phyloP scores from a whole-genome alignment of 92 coral and sea anemone genomes.

The Porites divaricata region DNA sequence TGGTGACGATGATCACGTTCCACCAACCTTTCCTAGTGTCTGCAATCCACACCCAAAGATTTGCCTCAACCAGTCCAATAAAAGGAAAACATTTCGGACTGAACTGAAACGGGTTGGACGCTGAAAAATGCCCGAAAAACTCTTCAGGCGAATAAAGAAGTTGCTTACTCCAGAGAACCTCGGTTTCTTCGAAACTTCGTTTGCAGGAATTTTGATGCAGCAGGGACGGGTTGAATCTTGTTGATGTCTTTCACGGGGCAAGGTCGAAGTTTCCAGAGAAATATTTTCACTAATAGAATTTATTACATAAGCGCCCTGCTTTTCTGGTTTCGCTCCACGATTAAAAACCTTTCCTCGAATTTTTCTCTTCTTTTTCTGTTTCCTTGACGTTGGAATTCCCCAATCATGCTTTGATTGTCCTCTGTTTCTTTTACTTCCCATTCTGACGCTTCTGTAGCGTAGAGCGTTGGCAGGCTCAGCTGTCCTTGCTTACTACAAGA shows the following conservation, averaged over 20 bases:
- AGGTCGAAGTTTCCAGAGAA: background rate
- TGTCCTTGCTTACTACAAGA: background rate
- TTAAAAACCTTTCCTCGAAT: slow-evolving; percentile 14
- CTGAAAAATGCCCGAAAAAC: background rate
- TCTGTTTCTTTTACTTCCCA: slow-evolving; percentile 32
- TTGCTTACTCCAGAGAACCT: slow-evolving; percentile 1
- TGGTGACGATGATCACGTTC: background rate
- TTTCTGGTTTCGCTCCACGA: background rate
- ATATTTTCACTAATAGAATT: background rate
- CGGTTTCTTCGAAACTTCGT: background rate
- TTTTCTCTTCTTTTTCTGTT: slow-evolving; percentile 32
- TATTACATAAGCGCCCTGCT: background rate
- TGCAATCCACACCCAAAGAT: slow-evolving; percentile 41
- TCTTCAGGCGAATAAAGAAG: background rate
- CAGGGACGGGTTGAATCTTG: background rate
- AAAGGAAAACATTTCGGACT: slow-evolving; percentile 14
- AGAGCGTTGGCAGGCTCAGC: background rate
- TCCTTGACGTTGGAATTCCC: slow-evolving; percentile 7
- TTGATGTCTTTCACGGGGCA: background rate
- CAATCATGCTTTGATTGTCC: slow-evolving; percentile 9
- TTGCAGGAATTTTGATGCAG: background rate
- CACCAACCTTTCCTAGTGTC: slow-evolving; percentile 30
- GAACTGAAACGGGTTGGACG: slow-evolving; percentile 26
- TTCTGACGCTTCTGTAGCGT: background rate
- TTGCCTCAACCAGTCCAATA: slow-evolving; percentile 35